Evolutionary conservation across 2,888 invertebrate species (phyloP), one percentile per base, ranked within the genome.

Genomic region (Lamellibrachia satsuma): DNA sequence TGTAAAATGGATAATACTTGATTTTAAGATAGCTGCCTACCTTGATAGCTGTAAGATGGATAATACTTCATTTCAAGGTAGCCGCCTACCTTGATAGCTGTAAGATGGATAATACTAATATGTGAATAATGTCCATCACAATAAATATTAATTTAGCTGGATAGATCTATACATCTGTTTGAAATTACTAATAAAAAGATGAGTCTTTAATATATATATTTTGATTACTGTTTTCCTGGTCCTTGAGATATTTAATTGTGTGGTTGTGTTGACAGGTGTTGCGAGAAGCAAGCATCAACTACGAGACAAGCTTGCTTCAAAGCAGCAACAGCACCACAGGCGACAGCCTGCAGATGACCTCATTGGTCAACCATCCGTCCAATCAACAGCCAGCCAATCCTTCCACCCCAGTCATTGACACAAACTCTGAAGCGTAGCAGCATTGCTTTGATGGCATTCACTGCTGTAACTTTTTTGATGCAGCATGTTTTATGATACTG

Each of bases 221-320:
- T 55, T 75, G 15, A 75, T 75, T 11, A 75, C 22, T 15, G 22
- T 75, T 75, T 75, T 75, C 22, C 22, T 11, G 75, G 15, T 22
- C 75, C 75, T 22, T 22, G 75, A 4, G 22, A 75, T 8, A 57
- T 9, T 55, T 9, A 55, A 7, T 9, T 9, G 8, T 75, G 75
- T 75, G 75, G 75, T 90, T 92, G 4, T 55, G 52, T 27, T 57
- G 52, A 3, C 52, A 93, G 93, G 91, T 93, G 90, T 90, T 92
- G 90, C 93, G 92, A 3, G 92, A 92, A 60, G 92, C 92, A n/a
- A 92, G 92, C 75, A 90, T 75, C n/a, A 91, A 60, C 55, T 92
- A 90, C 51, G 92, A 92, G 92, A 92, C 52, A 22, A 75, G n/a
- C 75, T 75, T 75, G n/a, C 75, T 75, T 22, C 75, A 75, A n/a